Conservation (phyloP, 2,797 vertebrate genomes). For the Hippopotamyrus pictus region DNA sequence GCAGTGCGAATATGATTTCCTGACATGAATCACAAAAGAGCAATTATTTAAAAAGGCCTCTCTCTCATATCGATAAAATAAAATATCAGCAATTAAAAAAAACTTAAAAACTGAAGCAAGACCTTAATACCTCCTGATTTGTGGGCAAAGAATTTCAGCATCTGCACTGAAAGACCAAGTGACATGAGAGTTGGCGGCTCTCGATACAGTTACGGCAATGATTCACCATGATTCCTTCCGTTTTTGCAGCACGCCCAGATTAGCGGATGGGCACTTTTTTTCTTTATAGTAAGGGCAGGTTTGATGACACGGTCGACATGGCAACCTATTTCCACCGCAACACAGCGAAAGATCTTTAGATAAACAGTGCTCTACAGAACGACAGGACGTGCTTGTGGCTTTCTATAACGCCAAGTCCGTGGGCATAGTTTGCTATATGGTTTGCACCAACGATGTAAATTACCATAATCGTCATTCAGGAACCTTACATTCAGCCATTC, state of each 20-base stretch:
- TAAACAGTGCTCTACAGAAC: background rate
- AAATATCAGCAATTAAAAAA: background rate
- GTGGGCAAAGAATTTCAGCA: background rate
- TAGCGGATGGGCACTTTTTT: background rate
- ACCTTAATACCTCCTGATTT: background rate
- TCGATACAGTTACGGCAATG: background rate
- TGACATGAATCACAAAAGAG: background rate
- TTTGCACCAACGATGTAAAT: background rate
- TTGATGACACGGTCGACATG: background rate
- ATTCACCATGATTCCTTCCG: slow-evolving; percentile 27
- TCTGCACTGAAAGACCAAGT: background rate
- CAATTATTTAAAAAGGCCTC: background rate
- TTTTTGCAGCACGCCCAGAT: slow-evolving; percentile 11
- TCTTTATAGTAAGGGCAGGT: background rate
- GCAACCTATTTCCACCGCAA: background rate
- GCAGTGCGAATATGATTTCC: background rate
- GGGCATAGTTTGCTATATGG: background rate
- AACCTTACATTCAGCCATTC: background rate
- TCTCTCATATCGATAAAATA: background rate
- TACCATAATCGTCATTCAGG: background rate
- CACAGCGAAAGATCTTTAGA: background rate
- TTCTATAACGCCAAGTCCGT: background rate
- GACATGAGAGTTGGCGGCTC: slow-evolving; percentile 10
- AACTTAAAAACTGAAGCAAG: background rate
- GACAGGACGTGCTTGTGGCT: slow-evolving; percentile 1